phyloP scores from a whole-genome alignment of 2,797 vertebrate species.

The Nannoperca australis region DNA sequence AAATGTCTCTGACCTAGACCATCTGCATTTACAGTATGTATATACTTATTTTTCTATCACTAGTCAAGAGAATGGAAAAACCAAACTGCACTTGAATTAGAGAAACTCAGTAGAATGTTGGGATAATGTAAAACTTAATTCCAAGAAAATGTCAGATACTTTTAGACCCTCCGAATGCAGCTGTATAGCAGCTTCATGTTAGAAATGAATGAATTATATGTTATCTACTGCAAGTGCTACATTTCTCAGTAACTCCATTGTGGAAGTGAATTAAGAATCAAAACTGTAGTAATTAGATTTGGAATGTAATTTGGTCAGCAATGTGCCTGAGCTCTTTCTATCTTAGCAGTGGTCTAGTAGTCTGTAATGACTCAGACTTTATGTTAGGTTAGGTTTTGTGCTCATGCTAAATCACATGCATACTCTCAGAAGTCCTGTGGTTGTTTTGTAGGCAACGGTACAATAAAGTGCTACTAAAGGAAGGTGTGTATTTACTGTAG shows the following conservation, averaged over 20 bases:
- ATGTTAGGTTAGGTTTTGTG: background rate
- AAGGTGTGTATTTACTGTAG: conserved; percentile 19
- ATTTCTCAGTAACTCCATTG: conserved; percentile 15
- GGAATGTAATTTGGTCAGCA: conserved; percentile 27
- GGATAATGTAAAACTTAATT: conserved; percentile 14
- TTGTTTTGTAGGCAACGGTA: background rate
- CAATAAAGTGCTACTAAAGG: background rate
- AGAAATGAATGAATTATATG: conserved; percentile 1
- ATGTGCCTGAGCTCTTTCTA: background rate
- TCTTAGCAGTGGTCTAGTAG: background rate
- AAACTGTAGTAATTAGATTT: conserved; percentile 29
- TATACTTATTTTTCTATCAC: background rate
- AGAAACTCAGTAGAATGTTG: background rate
- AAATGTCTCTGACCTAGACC: conserved; percentile 22
- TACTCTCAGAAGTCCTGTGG: background rate
- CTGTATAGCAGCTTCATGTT: background rate
- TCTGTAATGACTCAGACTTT: too few relatives aligned
- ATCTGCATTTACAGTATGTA: background rate
- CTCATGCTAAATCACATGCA: background rate
- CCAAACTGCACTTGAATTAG: background rate
- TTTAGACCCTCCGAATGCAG: background rate
- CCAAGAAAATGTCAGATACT: conserved; percentile 7
- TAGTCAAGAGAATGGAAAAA: conserved; percentile 3
- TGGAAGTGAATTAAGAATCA: conserved; percentile 31
- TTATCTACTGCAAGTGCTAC: conserved; percentile 2